These are phyloP conservation scores for Agrochola circellaris DNA, from an alignment of 2,888 invertebrate species.

Conservation along the genomic window DNA sequence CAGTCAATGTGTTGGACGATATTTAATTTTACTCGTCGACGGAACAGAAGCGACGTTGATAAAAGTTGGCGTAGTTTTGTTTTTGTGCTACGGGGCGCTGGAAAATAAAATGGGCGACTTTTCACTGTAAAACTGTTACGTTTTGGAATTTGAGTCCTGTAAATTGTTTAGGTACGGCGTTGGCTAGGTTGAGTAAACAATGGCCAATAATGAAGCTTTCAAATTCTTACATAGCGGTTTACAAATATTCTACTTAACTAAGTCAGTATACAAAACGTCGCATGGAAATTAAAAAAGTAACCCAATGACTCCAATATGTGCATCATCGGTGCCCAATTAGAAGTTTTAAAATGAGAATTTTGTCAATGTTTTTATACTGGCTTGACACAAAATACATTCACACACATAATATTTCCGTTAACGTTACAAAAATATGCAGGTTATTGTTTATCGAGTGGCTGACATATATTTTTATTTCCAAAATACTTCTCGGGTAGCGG, in stretches of 20 bases:
- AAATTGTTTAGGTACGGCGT: neutral
- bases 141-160: slow-evolving; percentile 17
- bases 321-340: neutral
- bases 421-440: slow-evolving; percentile 10
- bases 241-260: neutral
- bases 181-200: neutral
- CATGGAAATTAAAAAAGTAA: neutral
- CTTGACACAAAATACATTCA: neutral
- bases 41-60: slow-evolving; percentile 41
- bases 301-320: neutral
- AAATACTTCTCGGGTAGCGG: slow-evolving; percentile 62
- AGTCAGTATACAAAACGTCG: neutral
- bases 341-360: neutral
- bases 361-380: neutral
- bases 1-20: slow-evolving; percentile 57
- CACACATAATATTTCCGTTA: slow-evolving; percentile 8
- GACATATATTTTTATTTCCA: slow-evolving; percentile 64
- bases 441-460: slow-evolving; percentile 58
- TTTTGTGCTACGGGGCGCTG: slow-evolving; percentile 11
- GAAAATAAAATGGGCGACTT: slow-evolving; percentile 23
- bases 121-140: slow-evolving; percentile 26
- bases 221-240: neutral
- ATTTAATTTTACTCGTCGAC: slow-evolving; percentile 56
- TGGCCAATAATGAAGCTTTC: slow-evolving; percentile 9
- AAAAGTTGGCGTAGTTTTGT: slow-evolving; percentile 40